Evolutionary conservation across 1,140 invertebrate genomes (phyloP).

Genomic region (Cyclina sinensis): DNA sequence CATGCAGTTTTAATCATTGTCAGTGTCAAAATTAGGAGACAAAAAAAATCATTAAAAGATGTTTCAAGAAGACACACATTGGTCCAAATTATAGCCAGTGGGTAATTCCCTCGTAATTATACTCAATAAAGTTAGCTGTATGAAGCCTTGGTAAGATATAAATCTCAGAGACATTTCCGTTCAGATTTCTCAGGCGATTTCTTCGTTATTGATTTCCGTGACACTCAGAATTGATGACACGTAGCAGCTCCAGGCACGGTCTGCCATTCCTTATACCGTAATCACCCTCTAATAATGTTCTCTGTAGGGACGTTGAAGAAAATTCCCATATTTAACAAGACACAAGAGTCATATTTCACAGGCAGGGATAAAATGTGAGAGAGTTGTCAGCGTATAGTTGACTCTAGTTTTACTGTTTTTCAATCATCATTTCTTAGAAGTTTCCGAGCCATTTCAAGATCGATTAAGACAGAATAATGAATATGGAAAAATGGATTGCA

Average conservation of each 20-base stretch:
- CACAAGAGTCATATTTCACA: slow-evolving; percentile 26
- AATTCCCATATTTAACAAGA: slow-evolving; percentile 48
- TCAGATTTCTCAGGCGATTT: slow-evolving; percentile 37
- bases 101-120: slow-evolving; percentile 9
- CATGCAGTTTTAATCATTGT: too few relatives aligned
- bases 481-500: neutral
- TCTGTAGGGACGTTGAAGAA: slow-evolving; percentile 19
- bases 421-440: neutral
- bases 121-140: slow-evolving; percentile 17
- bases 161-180: slow-evolving; percentile 44
- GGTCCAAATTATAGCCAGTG: slow-evolving; percentile 11
- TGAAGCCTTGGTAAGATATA: slow-evolving; percentile 18
- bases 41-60: neutral
- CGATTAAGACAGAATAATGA: neutral
- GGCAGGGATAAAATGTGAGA: neutral
- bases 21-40: neutral
- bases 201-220: slow-evolving; percentile 32
- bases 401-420: neutral
- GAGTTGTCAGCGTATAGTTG: slow-evolving; percentile 23
- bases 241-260: neutral
- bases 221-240: slow-evolving; percentile 37
- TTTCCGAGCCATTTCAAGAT: neutral
- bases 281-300: slow-evolving; percentile 40
- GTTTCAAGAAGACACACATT: neutral
- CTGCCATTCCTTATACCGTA: slow-evolving; percentile 34